A percentile compares a stretch with the other conserved stretches of the same genome.
Conservation (phyloP, 2,113 vertebrate species). For the Heteronetta atricapilla region DNA sequence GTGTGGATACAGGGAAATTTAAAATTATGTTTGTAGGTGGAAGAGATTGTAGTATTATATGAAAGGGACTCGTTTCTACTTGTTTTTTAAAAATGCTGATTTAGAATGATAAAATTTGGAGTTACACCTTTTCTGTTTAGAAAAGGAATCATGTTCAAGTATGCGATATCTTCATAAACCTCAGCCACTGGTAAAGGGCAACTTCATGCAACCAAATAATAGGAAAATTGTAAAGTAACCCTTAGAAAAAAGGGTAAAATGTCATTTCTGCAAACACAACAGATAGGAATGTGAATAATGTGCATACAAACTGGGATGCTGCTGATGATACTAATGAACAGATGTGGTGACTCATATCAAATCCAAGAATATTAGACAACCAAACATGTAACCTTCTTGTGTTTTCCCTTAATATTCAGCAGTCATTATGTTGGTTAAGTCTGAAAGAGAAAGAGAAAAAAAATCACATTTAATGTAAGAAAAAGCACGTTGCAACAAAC, state of each 20-base stretch:
- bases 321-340: slow-evolving; percentile 77
- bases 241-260: slow-evolving; percentile 76
- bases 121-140: slow-evolving; percentile 57
- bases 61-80: slow-evolving; percentile 46
- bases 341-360: slow-evolving; percentile 81
- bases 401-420: slow-evolving; percentile 78
- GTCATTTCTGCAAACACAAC: slow-evolving; percentile 78
- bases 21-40: slow-evolving; percentile 25
- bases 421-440: slow-evolving; percentile 85
- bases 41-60: slow-evolving; percentile 49
- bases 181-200: slow-evolving; percentile 75
- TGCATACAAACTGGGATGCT: slow-evolving; percentile 80
- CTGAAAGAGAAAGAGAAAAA: slow-evolving; percentile 76
- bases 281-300: slow-evolving; percentile 81
- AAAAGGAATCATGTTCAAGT: slow-evolving; percentile 65
- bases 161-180: slow-evolving; percentile 65
- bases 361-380: slow-evolving; percentile 83
- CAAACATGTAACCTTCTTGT: slow-evolving; percentile 77
- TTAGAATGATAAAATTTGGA: slow-evolving; percentile 54
- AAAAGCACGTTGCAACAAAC: background rate
- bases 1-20: slow-evolving; percentile 36
- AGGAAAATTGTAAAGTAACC: slow-evolving; percentile 75
- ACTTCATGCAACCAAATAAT: slow-evolving; percentile 81
- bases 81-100: slow-evolving; percentile 52
- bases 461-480: background rate